Evolutionary conservation across 2,797 vertebrate species (phyloP).

Genomic region (Galagoides demidoff): DNA sequence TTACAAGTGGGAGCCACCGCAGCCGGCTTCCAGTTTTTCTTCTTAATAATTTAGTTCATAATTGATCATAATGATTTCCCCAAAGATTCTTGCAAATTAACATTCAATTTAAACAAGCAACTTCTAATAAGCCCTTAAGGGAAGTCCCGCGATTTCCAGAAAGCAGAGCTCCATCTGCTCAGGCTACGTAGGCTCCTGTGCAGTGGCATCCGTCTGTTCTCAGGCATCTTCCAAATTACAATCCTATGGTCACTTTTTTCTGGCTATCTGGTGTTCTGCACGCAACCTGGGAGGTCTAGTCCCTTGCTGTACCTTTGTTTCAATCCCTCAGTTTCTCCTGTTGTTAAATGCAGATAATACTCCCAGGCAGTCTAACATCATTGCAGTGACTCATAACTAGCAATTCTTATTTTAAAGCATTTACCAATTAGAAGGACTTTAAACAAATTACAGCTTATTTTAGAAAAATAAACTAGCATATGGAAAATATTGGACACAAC

Average conservation of each 20-base stretch:
- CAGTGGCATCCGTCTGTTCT: background rate
- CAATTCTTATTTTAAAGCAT: conserved; percentile 55
- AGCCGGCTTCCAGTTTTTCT: background rate
- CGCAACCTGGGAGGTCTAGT: background rate
- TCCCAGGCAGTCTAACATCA: background rate
- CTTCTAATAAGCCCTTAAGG: background rate
- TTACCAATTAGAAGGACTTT: conserved; percentile 46
- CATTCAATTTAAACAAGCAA: conserved; percentile 54
- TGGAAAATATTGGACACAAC: conserved; percentile 44
- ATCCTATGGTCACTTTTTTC: background rate
- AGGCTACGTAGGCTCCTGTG: background rate
- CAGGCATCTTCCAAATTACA: background rate
- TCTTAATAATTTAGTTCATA: conserved; percentile 48
- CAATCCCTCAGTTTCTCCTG: background rate
- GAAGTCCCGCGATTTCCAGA: background rate
- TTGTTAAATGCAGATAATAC: background rate
- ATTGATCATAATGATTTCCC: conserved; percentile 51
- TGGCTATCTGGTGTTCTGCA: background rate
- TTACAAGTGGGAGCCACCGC: too few species aligned
- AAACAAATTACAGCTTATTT: conserved; percentile 56
- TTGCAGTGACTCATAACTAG: background rate
- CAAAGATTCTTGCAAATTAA: conserved; percentile 53
- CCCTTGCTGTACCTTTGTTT: background rate
- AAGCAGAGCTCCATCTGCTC: background rate
- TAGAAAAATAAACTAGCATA: conserved; percentile 41